phyloP scores from a whole-genome alignment of 2,888 invertebrate genomes.

The Agrenia bidenticulata region DNA sequence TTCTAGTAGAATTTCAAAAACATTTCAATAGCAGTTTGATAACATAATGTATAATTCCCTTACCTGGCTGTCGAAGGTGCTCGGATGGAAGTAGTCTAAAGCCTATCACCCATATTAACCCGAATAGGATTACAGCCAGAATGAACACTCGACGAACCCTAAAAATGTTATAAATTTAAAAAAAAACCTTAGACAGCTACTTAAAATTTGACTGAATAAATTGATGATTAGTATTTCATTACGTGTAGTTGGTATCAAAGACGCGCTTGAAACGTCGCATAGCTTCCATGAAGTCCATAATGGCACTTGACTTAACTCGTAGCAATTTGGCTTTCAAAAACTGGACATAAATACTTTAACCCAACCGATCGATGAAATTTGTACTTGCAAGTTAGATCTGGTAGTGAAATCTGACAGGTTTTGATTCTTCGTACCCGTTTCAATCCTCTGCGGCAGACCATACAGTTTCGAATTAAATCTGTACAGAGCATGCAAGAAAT shows the following conservation, averaged over 20 bases:
- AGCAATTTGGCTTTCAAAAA: too few relatives aligned
- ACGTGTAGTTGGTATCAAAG: slow-evolving; percentile 39
- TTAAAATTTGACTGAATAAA: neutral
- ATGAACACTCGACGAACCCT: slow-evolving; percentile 58
- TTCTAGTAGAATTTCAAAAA: slow-evolving; percentile 54
- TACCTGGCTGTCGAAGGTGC: neutral
- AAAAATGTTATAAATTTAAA: slow-evolving; percentile 6
- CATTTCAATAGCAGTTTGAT: neutral
- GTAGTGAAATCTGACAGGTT: too few relatives aligned
- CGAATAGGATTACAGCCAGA: slow-evolving; percentile 61
- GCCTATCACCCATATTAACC: slow-evolving; percentile 65
- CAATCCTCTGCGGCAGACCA: too few relatives aligned
- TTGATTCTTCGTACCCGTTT: too few relatives aligned
- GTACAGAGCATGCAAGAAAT: too few relatives aligned
- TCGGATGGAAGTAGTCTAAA: slow-evolving; percentile 40
- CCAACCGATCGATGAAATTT: too few relatives aligned
- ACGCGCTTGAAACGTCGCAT: slow-evolving; percentile 30
- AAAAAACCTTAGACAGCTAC: neutral
- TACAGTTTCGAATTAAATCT: too few relatives aligned
- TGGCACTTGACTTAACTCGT: too few relatives aligned
- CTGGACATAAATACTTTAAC: too few relatives aligned
- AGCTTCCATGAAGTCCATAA: slow-evolving; percentile 11
- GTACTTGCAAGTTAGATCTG: too few relatives aligned
- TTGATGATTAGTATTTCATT: slow-evolving; percentile 6
- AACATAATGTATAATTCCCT: neutral